These are phyloP conservation scores for Eristalis arbustorum DNA, from an alignment of 2,888 invertebrate species.

Conservation along the genomic window DNA sequence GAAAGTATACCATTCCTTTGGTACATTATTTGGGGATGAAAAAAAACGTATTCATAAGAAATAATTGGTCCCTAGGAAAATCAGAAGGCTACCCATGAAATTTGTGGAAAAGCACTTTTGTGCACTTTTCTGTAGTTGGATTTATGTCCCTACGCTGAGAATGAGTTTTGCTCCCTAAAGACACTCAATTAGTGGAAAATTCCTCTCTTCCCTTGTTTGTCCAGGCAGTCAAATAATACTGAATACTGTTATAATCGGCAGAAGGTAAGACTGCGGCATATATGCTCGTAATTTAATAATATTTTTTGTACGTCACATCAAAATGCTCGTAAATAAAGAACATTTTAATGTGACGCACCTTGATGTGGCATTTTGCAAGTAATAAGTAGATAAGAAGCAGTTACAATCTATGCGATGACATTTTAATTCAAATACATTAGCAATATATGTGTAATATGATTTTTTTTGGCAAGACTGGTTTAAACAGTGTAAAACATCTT, in stretches of 20 bases:
- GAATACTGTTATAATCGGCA: background rate
- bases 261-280: background rate
- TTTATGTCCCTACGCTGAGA: background rate
- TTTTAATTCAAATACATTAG: too few species aligned
- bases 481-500: too few species aligned
- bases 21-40: slow-evolving; percentile 17
- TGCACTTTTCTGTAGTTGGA: background rate
- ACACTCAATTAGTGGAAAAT: slow-evolving; percentile 35
- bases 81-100: slow-evolving; percentile 4
- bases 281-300: background rate
- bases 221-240: slow-evolving; percentile 11
- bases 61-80: slow-evolving; percentile 40
- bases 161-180: slow-evolving; percentile 8
- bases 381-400: too few species aligned
- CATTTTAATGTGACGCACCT: too few species aligned
- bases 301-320: too few species aligned
- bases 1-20: slow-evolving; percentile 37
- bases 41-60: slow-evolving; percentile 21
- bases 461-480: too few species aligned
- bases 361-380: too few species aligned
- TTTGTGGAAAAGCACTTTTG: background rate
- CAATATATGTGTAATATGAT: too few species aligned
- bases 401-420: too few species aligned
- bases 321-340: too few species aligned
- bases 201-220: background rate